Evolutionary conservation across 2,888 invertebrate genomes (phyloP), one percentile per base, ranked within the genome.

Genomic region (Limnephilus lunatus): DNA sequence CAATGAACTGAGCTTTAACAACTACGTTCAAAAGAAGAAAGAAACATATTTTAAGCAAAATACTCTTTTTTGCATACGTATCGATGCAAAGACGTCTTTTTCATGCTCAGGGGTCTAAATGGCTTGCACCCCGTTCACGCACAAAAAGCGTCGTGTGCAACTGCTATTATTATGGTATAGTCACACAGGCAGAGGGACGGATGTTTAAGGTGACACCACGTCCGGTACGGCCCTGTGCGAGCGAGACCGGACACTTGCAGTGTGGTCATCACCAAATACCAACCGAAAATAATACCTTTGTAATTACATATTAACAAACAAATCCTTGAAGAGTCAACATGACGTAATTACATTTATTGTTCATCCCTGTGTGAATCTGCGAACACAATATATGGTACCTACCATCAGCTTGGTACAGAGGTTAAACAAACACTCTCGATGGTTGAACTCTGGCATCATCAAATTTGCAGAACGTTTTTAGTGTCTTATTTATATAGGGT

Each of bases 121-220:
- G 31, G 32, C 3, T 15, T 31, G 82, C 82, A 32, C 31, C 82
- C 82, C 32, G 68, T 82, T 82, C 15, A 82, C 15, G 32, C 31
- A 14, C 82, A 31, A 82, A 30, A 82, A 82, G 82, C 31, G 7
- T 19, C 32, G 68, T 68, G 9, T 32, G 19, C 32, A 82, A 82
- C 82, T 4, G 32, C 31, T 31, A 68, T 35, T 19, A 88, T 88
- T 31, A 88, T 30, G 5, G 15, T n/a, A 88, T 19, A 31, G 31
- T 12, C 31, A 31, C 53, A 48, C 90, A 48, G 82, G 83, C 83
- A 82, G 30, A 90, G 30, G 90, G 48, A 81, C 86, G 92, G 92
- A 92, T 90, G 92, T 86, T 86, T 53, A 53, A 85, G 83, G 90
- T 89, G 89, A 90, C 92, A 91, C 85, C 68, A 81, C 82, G 87